A percentile compares a stretch with the other conserved stretches of the same genome.
Conservation (phyloP, 1,140 invertebrate species). For the Diorhabda sublineata region DNA sequence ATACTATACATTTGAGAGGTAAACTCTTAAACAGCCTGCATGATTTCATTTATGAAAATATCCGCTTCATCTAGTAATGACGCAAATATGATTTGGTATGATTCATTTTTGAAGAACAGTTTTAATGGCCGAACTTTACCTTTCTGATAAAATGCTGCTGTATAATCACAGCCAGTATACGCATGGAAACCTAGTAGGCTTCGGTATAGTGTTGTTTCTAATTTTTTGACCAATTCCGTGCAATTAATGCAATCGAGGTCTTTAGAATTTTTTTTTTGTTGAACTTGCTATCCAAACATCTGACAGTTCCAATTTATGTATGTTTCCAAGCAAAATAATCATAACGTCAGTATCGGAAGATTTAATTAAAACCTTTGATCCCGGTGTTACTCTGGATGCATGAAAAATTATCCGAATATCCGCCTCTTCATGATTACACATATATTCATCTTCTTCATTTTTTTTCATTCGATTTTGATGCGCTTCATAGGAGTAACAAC, state of each 20-base stretch:
- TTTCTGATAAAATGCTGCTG: slow-evolving; percentile 15
- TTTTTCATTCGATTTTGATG: neutral
- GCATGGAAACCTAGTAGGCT: slow-evolving; percentile 15
- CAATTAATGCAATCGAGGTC: slow-evolving; percentile 18
- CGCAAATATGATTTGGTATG: slow-evolving; percentile 13
- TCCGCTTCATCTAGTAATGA: slow-evolving; percentile 18
- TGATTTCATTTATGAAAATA: slow-evolving; percentile 17
- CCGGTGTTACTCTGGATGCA: slow-evolving; percentile 5
- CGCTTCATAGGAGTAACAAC: neutral
- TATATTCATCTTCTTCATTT: slow-evolving; percentile 4
- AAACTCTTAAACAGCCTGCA: too few species aligned
- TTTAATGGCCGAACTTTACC: slow-evolving; percentile 11
- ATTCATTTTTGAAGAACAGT: slow-evolving; percentile 15
- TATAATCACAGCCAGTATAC: slow-evolving; percentile 16
- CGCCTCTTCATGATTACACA: slow-evolving; percentile 8
- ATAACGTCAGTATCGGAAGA: slow-evolving; percentile 17
- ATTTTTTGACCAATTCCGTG: slow-evolving; percentile 10
- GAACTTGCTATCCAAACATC: slow-evolving; percentile 13
- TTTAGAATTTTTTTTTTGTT: slow-evolving; percentile 12
- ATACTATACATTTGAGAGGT: slow-evolving; percentile 10
- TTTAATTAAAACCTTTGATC: slow-evolving; percentile 19
- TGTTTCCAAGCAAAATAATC: slow-evolving; percentile 19
- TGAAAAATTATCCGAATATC: slow-evolving; percentile 12
- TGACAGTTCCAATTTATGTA: slow-evolving; percentile 13
- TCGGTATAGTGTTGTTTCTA: slow-evolving; percentile 14